Evolutionary conservation across 2,888 invertebrate species (phyloP).

Genomic region (Drosophila nigritarsus): DNA sequence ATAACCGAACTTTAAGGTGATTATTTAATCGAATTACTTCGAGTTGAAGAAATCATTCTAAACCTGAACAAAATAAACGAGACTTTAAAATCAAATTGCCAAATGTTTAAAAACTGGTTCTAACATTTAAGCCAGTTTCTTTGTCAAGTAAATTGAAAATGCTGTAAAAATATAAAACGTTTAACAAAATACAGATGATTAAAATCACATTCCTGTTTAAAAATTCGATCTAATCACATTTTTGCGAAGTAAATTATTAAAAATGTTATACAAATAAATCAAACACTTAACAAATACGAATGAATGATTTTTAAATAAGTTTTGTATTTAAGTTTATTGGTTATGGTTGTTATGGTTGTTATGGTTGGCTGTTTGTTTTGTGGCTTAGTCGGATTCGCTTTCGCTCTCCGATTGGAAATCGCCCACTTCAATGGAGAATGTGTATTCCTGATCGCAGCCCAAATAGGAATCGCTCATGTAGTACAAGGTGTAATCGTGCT

Average conservation of each 20-base stretch:
- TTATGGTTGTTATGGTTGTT: conserved; percentile 2
- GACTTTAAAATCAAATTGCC: neutral
- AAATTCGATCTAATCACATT: neutral
- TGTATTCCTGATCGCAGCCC: conserved; percentile 99
- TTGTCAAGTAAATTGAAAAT: neutral
- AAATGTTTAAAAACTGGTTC: neutral
- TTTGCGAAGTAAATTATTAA: neutral
- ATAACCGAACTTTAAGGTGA: neutral
- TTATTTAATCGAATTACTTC: neutral
- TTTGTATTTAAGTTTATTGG: conserved; percentile 24
- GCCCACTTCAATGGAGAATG: conserved; percentile 93
- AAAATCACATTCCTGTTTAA: neutral
- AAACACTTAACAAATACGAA: neutral
- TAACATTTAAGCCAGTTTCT: neutral
- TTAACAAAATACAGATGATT: neutral
- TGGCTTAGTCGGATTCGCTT: conserved; percentile 86
- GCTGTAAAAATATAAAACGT: neutral
- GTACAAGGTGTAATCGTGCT: conserved; percentile 96
- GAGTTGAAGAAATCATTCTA: neutral
- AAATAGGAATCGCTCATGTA: conserved; percentile 99
- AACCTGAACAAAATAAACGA: neutral
- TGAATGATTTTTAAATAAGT: conserved; percentile 6
- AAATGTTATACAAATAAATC: neutral
- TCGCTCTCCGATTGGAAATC: conserved; percentile 89
- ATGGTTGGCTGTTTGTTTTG: neutral